Base-by-base conservation (phyloP, 37 sponge, comb jelly and placozoan genomes). In the Crambe crambe region DNA sequence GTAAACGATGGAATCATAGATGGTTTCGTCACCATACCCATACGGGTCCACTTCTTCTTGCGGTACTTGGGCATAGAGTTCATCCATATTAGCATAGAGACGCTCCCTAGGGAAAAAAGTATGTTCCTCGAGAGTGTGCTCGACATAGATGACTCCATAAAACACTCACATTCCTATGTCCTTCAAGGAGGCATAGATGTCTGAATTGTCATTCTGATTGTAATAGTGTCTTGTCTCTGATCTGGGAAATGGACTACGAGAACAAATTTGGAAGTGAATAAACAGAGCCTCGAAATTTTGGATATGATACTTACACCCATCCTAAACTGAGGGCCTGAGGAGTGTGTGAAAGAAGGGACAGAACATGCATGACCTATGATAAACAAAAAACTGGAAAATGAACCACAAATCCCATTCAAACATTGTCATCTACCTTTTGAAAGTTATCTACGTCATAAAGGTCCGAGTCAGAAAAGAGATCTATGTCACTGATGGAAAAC, bases 361-460 rank as follows among this genome's bases (percentile, higher is more conserved):
- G 72, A 6, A 74, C 22, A 26, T 67, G 66, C 80, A 93, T 83
- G 27, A 93, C 94, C 93, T 92, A 39, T 17, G 32, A 4, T 27
- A 25, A 70, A 12, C 8, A 35, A 23, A 3, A 18, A 9, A 22
- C 2, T 8, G 27, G 39, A 41, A 9, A 42, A 29, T 30, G 25
- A 63, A 40, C 15, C 20, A 31, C 37, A 35, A 29, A 21, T 54
- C 54, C 9, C 27, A 25, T 60, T 26, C 25, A 4, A 60, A 25
- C 6, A n/a, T 22, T 26, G 61, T 60, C 61, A 60, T 26, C 61
- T 54, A 89, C 94, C 91, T 86, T 89, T 31, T 84, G 61, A 54
- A 94, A 94, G 78, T 94, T 87, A 70, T 86, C 79, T 41, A 90
- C 88, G 34, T 94, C 91, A 63, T 90, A 90, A 22, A 94, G 80